Conservation (phyloP, 1,140 invertebrate species). For the Trissolcus basalis region DNA sequence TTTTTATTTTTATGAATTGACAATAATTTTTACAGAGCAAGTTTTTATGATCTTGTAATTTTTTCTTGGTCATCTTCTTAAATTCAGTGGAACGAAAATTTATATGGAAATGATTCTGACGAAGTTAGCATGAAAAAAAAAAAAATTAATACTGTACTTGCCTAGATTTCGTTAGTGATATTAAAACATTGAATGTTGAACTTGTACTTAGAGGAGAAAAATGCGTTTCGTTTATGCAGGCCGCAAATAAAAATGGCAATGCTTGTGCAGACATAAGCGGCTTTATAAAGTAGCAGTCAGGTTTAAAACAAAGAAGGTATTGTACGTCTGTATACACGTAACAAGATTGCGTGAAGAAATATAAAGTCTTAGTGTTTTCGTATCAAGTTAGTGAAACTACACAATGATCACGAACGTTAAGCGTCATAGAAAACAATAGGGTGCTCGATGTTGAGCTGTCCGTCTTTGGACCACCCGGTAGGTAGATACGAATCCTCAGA, state of each 20-base stretch:
- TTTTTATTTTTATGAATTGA: too few relatives aligned
- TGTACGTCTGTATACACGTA: constrained; percentile 40
- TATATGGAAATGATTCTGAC: too few relatives aligned
- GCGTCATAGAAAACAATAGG: constrained; percentile 58
- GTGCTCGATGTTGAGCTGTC: constrained; percentile 51
- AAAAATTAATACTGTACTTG: background rate
- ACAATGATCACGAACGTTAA: constrained; percentile 48
- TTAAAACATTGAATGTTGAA: constrained; percentile 3
- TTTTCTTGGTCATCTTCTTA: too few relatives aligned
- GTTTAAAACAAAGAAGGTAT: constrained; percentile 51
- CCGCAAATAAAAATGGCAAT: constrained; percentile 16
- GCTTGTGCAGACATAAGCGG: constrained; percentile 25
- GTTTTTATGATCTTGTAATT: too few relatives aligned
- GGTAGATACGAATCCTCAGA: constrained; percentile 64
- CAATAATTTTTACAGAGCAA: too few relatives aligned
- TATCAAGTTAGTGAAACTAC: constrained; percentile 49
- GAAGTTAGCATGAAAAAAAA: too few relatives aligned
- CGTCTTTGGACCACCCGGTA: constrained; percentile 65
- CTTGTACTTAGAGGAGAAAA: constrained; percentile 1
- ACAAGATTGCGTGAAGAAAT: constrained; percentile 41
- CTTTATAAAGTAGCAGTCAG: constrained; percentile 49
- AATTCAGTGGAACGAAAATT: too few relatives aligned
- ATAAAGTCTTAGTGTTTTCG: constrained; percentile 54
- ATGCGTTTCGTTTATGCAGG: constrained; percentile 4
- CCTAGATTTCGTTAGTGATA: constrained; percentile 1